These are phyloP conservation scores for Eumaeus atala DNA, from an alignment of 1,140 invertebrate genomes.

Conservation along the genomic window DNA sequence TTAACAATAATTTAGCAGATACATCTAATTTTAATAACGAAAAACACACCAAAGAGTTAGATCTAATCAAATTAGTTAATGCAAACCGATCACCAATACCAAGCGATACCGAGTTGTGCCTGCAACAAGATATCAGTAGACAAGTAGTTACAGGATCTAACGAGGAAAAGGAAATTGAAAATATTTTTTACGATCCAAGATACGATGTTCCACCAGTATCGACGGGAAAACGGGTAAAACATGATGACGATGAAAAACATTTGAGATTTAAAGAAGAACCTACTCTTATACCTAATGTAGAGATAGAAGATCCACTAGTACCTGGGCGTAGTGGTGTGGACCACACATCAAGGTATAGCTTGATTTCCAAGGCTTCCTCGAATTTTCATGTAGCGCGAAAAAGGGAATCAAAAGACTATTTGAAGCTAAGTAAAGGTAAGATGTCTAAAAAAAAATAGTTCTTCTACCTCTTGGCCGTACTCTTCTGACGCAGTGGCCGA, in stretches of 20 bases:
- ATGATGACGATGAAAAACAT: neutral
- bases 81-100: constrained; percentile 4
- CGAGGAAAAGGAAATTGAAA: constrained; percentile 44
- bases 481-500: too few species aligned
- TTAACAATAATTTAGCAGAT: neutral
- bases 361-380: neutral
- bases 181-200: constrained; percentile 32
- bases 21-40: neutral
- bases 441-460: constrained; percentile 27
- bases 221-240: constrained; percentile 17
- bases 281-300: neutral
- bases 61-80: constrained; percentile 23
- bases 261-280: neutral
- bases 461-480: too few species aligned
- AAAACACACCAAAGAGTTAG: constrained; percentile 19
- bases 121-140: neutral
- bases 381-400: constrained; percentile 5
- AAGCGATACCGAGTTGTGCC: neutral
- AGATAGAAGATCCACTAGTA: too few species aligned
- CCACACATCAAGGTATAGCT: neutral
- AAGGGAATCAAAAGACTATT: constrained; percentile 42
- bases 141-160: neutral
- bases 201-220: constrained; percentile 10
- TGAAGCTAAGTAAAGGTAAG: constrained; percentile 27
- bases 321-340: too few species aligned